Percentiles rank a stretch among this genome's conserved stretches.
Conservation (phyloP, 2,113 vertebrate genomes). For the Thinocorus orbignyianus region DNA sequence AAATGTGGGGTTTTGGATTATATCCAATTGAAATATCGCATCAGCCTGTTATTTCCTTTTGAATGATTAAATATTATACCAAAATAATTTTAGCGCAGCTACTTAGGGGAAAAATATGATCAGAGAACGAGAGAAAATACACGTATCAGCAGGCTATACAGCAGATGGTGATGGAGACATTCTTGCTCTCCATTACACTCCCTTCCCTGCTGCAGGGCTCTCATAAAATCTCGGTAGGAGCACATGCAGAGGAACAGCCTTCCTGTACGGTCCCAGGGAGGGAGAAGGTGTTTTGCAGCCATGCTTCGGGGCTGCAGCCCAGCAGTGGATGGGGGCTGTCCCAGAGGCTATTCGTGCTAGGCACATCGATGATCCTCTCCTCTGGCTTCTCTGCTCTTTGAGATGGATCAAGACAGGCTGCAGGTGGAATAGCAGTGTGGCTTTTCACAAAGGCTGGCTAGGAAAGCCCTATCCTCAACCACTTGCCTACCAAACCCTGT, state of each 20-base stretch:
- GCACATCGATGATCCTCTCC: rapidly evolving
- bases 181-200: neutral
- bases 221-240: neutral
- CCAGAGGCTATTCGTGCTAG: rapidly evolving
- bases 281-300: neutral
- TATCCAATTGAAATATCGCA: neutral
- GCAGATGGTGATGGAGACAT: rapidly evolving
- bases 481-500: rapidly evolving
- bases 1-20: slow-evolving; percentile 7
- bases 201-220: neutral
- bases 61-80: slow-evolving; percentile 46
- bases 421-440: neutral
- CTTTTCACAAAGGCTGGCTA: neutral
- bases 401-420: neutral
- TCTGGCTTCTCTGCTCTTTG: neutral
- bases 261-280: rapidly evolving
- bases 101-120: neutral
- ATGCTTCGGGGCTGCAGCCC: neutral
- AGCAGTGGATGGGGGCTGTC: neutral
- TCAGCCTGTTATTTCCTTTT: slow-evolving; percentile 8
- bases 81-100: slow-evolving; percentile 4
- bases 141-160: neutral
- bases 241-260: neutral
- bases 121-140: neutral
- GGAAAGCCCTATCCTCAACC: neutral